Evolutionary conservation across 2,113 vertebrate genomes (phyloP), one percentile per base, ranked within the genome.

Genomic region (Ceyx cyanopectus): DNA sequence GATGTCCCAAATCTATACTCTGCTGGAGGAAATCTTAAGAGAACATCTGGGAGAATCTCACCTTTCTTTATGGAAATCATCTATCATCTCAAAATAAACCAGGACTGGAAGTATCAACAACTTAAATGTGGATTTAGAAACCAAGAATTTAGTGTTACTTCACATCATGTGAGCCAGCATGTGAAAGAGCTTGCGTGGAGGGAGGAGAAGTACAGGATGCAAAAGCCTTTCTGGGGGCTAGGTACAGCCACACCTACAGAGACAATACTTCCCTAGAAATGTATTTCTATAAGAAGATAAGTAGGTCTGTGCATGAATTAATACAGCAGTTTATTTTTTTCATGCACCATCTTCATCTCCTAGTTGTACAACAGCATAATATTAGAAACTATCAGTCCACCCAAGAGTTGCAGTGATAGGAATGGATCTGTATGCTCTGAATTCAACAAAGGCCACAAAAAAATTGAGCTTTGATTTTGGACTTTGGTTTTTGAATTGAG

Each of bases 331-430:
- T 74, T 14, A 13, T 30, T 6, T n/a, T 54, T 30, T 65, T 53
- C 11, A 45, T 16, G 8, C 40, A 27, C n/a, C 30, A 50, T 20
- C 68, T 18, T 54, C 8, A 1, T 21, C 54, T 46, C 43, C 23
- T n/a, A 30, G 27, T 9, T 13, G 27, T 45, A 56, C 30, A 34
- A 22, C 0, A 15, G 60, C 1, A 0, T 32, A 20, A 46, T 30
- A 29, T 21, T 15, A 48, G 46, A 30, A 4, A 11, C 23, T 11
- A 30, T 11, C 32, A 27, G 20, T 48, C 16, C 17, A 61, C 21
- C n/a, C 23, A 62, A 53, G 21, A 67, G 14, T 14, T n/a, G 21
- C 43, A 27, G 9, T 12, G 13, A 17, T 8, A 57, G 27, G 17
- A 45, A 76, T 10, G 20, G 24, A 32, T 43, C 9, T 17, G 16